These are phyloP conservation scores for Spinibarbus caldwelli DNA, from an alignment of 2,797 vertebrate genomes.

Conservation along the genomic window DNA sequence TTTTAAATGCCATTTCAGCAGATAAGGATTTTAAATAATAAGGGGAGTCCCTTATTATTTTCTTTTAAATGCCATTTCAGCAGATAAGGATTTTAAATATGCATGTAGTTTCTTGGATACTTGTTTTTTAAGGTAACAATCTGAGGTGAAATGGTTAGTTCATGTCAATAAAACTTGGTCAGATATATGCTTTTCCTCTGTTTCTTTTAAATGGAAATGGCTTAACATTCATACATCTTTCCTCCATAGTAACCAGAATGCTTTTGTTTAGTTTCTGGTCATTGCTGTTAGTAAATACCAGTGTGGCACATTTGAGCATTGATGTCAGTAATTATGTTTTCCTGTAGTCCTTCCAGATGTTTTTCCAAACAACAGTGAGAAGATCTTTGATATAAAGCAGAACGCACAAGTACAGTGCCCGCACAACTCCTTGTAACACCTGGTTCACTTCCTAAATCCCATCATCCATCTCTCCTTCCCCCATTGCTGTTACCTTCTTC, in stretches of 20 bases:
- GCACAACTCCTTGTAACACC: constrained; percentile 48
- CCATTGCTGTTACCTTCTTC: constrained; percentile 17
- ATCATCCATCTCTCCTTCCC: constrained; percentile 55
- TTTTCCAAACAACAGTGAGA: background rate
- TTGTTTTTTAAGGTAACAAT: background rate
- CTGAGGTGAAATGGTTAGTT: background rate
- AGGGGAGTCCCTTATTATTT: background rate
- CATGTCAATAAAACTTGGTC: background rate
- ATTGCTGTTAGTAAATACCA: constrained; percentile 5
- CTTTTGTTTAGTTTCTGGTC: background rate
- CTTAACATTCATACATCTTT: background rate
- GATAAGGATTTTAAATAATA: constrained; percentile 3
- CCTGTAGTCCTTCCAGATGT: constrained; percentile 28
- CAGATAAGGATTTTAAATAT: background rate
- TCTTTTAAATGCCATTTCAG: background rate
- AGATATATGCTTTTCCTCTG: background rate
- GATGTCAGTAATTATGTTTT: constrained; percentile 24
- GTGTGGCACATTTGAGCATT: constrained; percentile 12
- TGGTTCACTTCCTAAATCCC: constrained; percentile 62
- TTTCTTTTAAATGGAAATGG: background rate
- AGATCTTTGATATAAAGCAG: constrained; percentile 30
- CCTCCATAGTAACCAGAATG: background rate
- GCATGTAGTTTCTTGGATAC: background rate
- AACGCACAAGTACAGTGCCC: background rate
- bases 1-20: background rate